Evolutionary conservation across 2,888 invertebrate genomes (phyloP), one percentile per base, ranked within the genome.

Genomic region (Caenorhabditis drosophilae): DNA sequence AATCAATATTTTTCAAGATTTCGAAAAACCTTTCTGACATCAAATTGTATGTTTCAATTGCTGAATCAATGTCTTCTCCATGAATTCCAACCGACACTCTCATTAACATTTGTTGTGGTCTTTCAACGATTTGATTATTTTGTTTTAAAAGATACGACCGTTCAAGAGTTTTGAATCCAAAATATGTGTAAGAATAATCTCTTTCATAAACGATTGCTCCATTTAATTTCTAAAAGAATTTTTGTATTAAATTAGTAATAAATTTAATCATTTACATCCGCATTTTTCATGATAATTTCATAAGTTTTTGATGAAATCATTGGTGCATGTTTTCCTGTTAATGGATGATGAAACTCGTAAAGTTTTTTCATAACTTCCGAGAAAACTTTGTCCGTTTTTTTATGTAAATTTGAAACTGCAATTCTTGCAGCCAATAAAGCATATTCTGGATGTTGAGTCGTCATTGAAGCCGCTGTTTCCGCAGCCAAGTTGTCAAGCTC

Each of bases 61-160:
- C 96, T 15, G 89, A 88, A 68, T 92, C 92, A 63, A 98, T 91
- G 83, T 98, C 92, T 73, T 92, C 90, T 1, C 91, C 91, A 84
- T 98, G 98, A 78, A 98, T 94, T 15, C 96, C 97, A 64, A 99
- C 90, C 2, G 97, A 87, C 0, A 96, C 96, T 78, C 98, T 87
- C 98, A 98, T 98, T 58, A 98, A 86, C 95, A 98, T 92, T 81
- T 98, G 96, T 83, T 98, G 97, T 0, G 98, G 98, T 26, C 98
- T 88, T 85, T 98, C 98, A 0, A 89, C 94, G 49, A 95, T 91
- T 56, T 76, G 40, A 31, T 90, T 90, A 84, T 92, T 88, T 50
- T 95, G 91, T 86, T 92, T 93, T 58, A 97, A 85, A 70, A 98
- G 86, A 85, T 98, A 98, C 0, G 96, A 95, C 44, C 93, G 88